Evolutionary conservation across 35 echinoderm and acorn worm species (phyloP), one percentile per base, ranked within the genome.

Genomic region (Ophioderma brevispina): DNA sequence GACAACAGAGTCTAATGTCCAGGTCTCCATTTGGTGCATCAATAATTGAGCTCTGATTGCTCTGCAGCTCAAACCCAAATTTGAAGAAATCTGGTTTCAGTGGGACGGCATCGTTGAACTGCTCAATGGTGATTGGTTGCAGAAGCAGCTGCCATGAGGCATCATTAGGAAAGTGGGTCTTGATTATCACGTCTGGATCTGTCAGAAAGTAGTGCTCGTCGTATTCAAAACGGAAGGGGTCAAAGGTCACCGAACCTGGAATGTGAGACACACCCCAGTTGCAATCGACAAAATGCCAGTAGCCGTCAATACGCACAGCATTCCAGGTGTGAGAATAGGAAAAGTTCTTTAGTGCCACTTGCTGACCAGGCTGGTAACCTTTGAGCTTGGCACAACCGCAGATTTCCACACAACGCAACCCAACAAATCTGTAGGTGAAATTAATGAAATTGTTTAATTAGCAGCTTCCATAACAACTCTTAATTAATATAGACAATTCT

Each of bases 231-330:
- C 95, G 92, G 76, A 97, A 97, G 11, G 95, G 95, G 80, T 97
- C 95, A 87, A 94, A 97, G 30, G 95, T 85, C 84, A 91, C 85
- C 1, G 97, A 95, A 10, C 88, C 93, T 41, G 79, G 77, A 39
- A 99, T 99, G 77, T 99, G 91, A 15, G 97, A 99, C 41, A 99
- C 97, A 6, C 97, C 97, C 97, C 97, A 99, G 80, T 99, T 99
- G 81, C 97, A 99, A 81, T 99, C 97, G 14, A 99, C n/a, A 81
- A 99, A 99, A 64, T 99, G 94, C 97, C 97, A 99, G 91, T 93
- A 95, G 46, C 93, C 91, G 78, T 99, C 97, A 42, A 99, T 99
- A 11, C 97, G 87, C 50, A 99, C 91, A 0, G 97, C 94, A 84
- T 99, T 99, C 97, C 97, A 99, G 0, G 93, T 99, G 90, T 99